Evolutionary conservation across 2,888 invertebrate genomes (phyloP).

Genomic region (Hoplodrina ambigua): DNA sequence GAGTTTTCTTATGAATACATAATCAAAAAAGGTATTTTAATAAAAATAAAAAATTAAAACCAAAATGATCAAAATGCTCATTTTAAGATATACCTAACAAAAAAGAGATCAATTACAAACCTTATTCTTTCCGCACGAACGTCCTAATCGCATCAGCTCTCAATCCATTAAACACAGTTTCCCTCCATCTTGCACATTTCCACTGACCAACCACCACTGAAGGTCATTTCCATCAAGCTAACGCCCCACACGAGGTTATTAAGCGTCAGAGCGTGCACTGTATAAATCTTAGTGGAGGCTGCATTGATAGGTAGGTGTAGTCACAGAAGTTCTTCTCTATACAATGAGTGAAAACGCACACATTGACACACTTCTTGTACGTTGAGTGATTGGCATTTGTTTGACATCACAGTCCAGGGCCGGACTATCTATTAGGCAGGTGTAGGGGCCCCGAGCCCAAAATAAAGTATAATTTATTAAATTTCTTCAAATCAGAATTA

Average conservation of each 20-base stretch:
- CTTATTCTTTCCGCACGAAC: background rate
- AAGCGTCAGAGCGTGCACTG: conserved; percentile 36
- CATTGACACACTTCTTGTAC: no score
- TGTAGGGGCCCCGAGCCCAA: no score
- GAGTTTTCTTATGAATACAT: no score
- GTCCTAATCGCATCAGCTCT: conserved; percentile 3
- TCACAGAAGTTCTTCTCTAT: background rate
- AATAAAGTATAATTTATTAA: no score
- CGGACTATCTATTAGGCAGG: no score
- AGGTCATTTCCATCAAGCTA: conserved; percentile 15
- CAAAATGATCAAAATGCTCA: no score
- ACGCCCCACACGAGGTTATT: conserved; percentile 14
- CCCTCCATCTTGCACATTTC: conserved; percentile 1
- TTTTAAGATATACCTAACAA: background rate
- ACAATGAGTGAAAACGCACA: background rate
- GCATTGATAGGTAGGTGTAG: conserved; percentile 16
- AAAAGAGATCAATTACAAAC: background rate
- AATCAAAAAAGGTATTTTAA: no score
- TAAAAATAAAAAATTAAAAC: no score
- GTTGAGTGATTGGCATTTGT: no score
- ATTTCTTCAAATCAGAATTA: no score
- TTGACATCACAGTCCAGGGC: no score
- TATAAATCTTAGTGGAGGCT: conserved; percentile 36
- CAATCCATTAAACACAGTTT: background rate
- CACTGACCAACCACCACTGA: conserved; percentile 1